Evolutionary conservation across 2,797 vertebrate genomes (phyloP).

Genomic region (Pristis pectinata): DNA sequence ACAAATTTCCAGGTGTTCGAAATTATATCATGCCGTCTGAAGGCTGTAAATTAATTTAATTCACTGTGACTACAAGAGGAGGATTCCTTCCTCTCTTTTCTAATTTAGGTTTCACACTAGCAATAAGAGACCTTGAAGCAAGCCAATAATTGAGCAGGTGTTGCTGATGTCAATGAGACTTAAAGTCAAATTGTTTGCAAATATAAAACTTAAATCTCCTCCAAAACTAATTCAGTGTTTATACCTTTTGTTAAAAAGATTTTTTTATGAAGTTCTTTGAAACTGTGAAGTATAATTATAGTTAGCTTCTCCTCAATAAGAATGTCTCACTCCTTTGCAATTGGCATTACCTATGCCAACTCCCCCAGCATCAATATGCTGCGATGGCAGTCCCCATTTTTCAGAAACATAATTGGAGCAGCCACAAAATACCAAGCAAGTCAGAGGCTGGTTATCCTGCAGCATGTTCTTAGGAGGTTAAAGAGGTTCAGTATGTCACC

Average conservation of each 20-base stretch:
- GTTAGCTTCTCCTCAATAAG: no score
- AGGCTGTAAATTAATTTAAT: slow-evolving; percentile 4
- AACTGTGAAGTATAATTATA: background rate
- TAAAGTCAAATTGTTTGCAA: slow-evolving; percentile 10
- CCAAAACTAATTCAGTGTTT: background rate
- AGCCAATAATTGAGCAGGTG: background rate
- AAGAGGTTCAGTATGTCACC: no score
- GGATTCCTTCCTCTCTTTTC: background rate
- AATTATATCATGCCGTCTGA: background rate
- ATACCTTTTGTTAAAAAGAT: background rate
- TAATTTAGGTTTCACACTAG: background rate
- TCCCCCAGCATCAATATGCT: no score
- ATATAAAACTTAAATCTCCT: background rate
- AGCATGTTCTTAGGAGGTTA: no score
- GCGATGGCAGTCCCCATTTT: no score
- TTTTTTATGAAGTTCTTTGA: background rate
- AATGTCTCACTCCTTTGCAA: no score
- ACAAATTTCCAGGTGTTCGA: background rate
- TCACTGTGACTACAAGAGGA: background rate
- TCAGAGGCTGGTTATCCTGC: no score
- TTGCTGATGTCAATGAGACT: background rate
- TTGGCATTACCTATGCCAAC: no score
- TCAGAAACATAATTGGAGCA: no score
- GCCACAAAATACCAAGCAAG: no score
- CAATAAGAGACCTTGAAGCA: background rate